Conservation (phyloP, 2,113 vertebrate species). For the Anguilla japonica region DNA sequence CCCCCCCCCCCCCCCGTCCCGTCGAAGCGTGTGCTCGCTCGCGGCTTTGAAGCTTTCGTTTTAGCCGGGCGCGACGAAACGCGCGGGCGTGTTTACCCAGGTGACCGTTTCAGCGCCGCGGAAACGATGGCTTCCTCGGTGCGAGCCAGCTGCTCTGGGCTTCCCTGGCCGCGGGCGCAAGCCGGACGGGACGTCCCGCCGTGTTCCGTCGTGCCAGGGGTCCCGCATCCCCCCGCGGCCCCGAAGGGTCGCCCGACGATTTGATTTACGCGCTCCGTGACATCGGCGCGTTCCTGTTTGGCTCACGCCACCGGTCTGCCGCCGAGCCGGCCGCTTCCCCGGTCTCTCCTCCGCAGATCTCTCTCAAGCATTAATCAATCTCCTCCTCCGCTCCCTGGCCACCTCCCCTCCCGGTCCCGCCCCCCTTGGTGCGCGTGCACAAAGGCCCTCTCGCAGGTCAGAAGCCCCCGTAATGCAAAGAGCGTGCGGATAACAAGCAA, state of each 20-base stretch:
- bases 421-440: neutral
- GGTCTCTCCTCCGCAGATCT: conserved; percentile 8
- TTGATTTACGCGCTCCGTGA: conserved; percentile 14
- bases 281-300: neutral
- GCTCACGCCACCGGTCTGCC: conserved; percentile 5
- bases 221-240: conserved; percentile 3
- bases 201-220: neutral
- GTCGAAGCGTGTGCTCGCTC: neutral
- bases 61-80: neutral
- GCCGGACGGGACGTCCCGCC: neutral
- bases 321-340: neutral
- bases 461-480: neutral
- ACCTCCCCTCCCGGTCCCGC: neutral
- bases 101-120: conserved; percentile 1
- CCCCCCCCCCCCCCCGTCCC: neutral
- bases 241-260: neutral
- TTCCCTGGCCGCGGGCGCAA: neutral
- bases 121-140: neutral
- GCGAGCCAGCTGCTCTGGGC: conserved; percentile 8
- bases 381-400: neutral
- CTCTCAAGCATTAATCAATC: conserved; percentile 23
- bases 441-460: neutral
- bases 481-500: neutral
- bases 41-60: neutral
- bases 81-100: neutral